phyloP scores from a whole-genome alignment of 2,888 invertebrate genomes.

The Plemyria rubiginata region DNA sequence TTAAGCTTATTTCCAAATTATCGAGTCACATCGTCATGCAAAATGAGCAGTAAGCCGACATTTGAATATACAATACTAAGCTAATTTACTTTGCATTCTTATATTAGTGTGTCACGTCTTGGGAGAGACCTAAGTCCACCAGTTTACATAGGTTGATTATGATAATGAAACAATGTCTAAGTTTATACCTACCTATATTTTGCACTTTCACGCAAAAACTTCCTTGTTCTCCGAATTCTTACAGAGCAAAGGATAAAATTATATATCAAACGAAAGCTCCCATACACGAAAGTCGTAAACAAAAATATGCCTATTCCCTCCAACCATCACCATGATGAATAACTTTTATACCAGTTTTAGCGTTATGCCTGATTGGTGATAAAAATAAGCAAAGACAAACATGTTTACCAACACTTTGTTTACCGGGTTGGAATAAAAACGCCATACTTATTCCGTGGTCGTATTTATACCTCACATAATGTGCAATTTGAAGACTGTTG shows the following conservation, averaged over 20 bases:
- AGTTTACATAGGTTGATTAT: too few relatives aligned
- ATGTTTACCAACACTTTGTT: constrained; percentile 50
- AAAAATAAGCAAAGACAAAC: constrained; percentile 51
- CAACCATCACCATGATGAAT: constrained; percentile 36
- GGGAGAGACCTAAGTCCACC: too few relatives aligned
- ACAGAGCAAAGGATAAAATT: neutral
- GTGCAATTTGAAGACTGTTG: too few relatives aligned
- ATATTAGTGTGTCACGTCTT: too few relatives aligned
- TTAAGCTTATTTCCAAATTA: too few relatives aligned
- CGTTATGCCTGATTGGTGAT: constrained; percentile 46
- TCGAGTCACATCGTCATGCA: too few relatives aligned
- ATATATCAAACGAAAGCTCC: constrained; percentile 9
- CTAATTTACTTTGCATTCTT: too few relatives aligned
- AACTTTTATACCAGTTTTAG: constrained; percentile 42
- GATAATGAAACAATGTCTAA: too few relatives aligned
- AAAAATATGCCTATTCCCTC: constrained; percentile 36
- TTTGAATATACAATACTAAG: too few relatives aligned
- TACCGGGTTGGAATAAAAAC: constrained; percentile 39
- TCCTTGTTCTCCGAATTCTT: neutral
- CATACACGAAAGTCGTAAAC: constrained; percentile 32
- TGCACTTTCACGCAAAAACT: too few relatives aligned
- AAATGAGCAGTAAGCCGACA: too few relatives aligned
- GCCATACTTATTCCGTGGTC: constrained; percentile 27
- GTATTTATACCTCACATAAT: constrained; percentile 15
- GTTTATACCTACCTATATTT: too few relatives aligned